Evolutionary conservation across 2,888 invertebrate species (phyloP).

Genomic region (Andrena hattorfiana): DNA sequence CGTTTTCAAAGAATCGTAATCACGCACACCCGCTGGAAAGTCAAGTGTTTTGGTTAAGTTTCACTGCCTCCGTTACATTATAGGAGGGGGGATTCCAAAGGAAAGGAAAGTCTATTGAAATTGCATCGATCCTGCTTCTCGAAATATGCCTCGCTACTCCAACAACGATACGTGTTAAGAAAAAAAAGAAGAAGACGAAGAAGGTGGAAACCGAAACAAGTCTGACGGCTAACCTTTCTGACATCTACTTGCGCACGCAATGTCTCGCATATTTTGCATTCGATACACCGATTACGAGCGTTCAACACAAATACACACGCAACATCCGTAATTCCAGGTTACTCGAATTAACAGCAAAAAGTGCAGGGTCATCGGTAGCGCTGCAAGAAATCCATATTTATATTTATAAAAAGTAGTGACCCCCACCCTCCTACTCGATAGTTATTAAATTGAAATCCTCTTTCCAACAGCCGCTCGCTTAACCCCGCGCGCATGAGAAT

Average conservation of each 20-base stretch:
- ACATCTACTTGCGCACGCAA: constrained; percentile 76
- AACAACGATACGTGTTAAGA: background rate
- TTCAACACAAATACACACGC: constrained; percentile 73
- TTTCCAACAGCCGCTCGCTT: no score
- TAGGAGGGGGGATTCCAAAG: background rate
- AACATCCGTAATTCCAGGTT: constrained; percentile 30
- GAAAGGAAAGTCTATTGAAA: background rate
- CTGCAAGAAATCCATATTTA: background rate
- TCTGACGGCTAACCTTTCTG: constrained; percentile 75
- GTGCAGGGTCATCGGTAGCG: background rate
- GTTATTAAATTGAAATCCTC: no score
- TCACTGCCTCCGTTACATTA: no score
- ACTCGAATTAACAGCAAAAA: background rate
- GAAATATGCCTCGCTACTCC: background rate
- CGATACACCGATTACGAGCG: constrained; percentile 74
- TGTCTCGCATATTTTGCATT: constrained; percentile 77
- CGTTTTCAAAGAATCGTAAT: background rate
- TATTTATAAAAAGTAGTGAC: no score
- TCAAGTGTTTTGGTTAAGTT: no score
- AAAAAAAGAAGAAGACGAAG: background rate
- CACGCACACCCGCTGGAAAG: no score
- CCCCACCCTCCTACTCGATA: no score
- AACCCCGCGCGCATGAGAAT: no score
- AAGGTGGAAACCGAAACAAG: constrained; percentile 3
- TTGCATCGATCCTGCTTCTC: background rate